Base-by-base conservation (phyloP, 1,140 invertebrate genomes). In the Trachelipus rathkii region DNA sequence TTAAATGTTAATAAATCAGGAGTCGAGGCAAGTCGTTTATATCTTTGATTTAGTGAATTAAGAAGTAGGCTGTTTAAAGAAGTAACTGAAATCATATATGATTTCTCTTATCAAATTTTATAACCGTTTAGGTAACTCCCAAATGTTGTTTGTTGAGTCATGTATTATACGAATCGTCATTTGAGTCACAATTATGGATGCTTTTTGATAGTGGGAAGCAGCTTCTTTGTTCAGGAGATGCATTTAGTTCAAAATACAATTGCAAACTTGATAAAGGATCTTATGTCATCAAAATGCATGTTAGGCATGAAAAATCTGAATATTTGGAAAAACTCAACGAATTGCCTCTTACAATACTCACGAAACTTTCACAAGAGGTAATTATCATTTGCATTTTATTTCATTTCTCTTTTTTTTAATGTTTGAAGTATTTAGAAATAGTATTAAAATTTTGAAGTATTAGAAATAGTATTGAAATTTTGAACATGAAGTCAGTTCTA, bases 111-210 rank as follows among this genome's bases (percentile, higher is more conserved):
- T 24, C n/a, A 15, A 74, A 43, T 67, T 77, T 24, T 21, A 10
- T n/a, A n/a, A n/a, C 1, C 24, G 10, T 66, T 4, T 74, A 79
- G 79, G 75, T 78, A 8, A 77, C 77, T n/a, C 77, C 79, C 2
- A 77, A 77, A 60, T 81, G 79, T 77, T 46, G 74, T 4, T 11
- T 95, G 70, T 87, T 99, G 10, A 94, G 91, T 84, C 90, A 95
- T 83, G 87, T 94, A 81, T 87, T 98, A 10, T 98, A 98, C 84
- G 96, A 98, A 85, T 92, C 91, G 6, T 94, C 97, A 85, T 97
- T 92, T 84, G 95, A 98, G 86, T 94, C 94, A 7, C 95, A 98
- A 86, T 88, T 98, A 82, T 98, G 96, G 95, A 94, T 97, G 91
- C 83, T 98, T 73, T 98, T 93, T 86, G 94, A 97, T 86, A 85